Percentiles rank a stretch among this genome's conserved stretches.
These are phyloP conservation scores for Psettodes erumei DNA, from an alignment of 2,113 vertebrate genomes.

Conservation along the genomic window DNA sequence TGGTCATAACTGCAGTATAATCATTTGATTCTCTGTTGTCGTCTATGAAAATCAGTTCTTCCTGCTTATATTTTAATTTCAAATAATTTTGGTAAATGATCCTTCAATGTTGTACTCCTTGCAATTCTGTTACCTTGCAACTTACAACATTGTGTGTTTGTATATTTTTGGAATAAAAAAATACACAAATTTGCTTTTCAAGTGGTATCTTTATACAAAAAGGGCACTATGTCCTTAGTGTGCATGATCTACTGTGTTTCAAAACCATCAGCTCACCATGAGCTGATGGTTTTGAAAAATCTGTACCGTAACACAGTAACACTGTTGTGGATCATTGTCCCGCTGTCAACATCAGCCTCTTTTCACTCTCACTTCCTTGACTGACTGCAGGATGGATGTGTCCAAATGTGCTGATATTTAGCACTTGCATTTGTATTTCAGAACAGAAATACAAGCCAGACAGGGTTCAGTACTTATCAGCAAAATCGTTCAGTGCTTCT, in stretches of 20 bases:
- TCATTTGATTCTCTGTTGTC: constrained; percentile 31
- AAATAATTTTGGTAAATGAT: constrained; percentile 38
- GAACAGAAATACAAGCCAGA: no score
- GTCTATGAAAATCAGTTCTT: constrained; percentile 54
- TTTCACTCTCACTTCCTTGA: neutral
- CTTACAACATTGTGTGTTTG: constrained; percentile 32
- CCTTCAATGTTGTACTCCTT: constrained; percentile 8
- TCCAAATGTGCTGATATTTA: neutral
- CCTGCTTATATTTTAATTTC: constrained; percentile 18
- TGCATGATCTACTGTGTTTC: neutral
- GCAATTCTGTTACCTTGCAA: constrained; percentile 21
- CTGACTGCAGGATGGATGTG: neutral
- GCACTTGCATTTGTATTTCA: no score
- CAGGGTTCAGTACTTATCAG: no score
- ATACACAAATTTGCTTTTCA: constrained; percentile 6
- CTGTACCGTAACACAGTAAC: no score
- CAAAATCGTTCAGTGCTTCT: no score
- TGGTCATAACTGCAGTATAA: constrained; percentile 50
- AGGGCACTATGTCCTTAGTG: neutral
- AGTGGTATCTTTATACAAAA: neutral
- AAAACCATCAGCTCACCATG: no score
- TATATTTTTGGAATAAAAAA: constrained; percentile 66
- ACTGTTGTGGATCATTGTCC: neutral
- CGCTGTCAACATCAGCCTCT: neutral
- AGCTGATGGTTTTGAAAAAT: no score